phyloP scores from a whole-genome alignment of 2,113 vertebrate species.

The Muntiacus reevesi region DNA sequence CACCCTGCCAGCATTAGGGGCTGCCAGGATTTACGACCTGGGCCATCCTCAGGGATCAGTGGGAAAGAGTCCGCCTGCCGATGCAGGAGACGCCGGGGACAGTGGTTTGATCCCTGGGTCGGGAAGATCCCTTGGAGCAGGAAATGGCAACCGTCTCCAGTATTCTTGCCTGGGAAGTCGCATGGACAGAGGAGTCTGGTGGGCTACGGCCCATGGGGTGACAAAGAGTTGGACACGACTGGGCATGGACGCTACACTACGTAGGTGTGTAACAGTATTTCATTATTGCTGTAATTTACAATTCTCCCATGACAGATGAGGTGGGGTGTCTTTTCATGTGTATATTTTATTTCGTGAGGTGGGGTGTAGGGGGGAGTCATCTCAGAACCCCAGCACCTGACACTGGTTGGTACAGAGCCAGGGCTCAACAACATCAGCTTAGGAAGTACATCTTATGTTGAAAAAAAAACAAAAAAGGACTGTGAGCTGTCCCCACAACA shows the following conservation, averaged over 20 bases:
- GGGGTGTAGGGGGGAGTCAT: neutral
- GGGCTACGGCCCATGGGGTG: neutral
- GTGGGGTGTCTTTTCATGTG: neutral
- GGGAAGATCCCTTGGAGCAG: neutral
- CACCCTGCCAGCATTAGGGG: neutral
- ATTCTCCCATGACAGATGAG: neutral
- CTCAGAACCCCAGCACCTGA: neutral
- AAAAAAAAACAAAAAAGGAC: neutral
- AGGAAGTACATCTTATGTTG: neutral
- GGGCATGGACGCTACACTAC: rapidly evolving
- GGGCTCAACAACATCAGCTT: neutral
- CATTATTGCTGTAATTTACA: neutral
- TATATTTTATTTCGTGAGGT: neutral
- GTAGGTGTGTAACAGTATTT: neutral
- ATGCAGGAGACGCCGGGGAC: neutral
- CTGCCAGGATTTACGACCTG: neutral
- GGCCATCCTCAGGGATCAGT: neutral
- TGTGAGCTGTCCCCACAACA: neutral
- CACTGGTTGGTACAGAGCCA: neutral
- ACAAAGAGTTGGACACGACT: neutral
- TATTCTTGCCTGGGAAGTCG: neutral
- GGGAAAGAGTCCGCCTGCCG: neutral
- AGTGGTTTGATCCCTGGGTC: rapidly evolving
- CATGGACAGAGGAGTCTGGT: neutral
- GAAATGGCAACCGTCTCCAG: neutral